Percentiles rank a stretch among this genome's conserved stretches.
Evolutionary conservation across 2,888 invertebrate species (phyloP).

Genomic region (Aspidiotus destructor): DNA sequence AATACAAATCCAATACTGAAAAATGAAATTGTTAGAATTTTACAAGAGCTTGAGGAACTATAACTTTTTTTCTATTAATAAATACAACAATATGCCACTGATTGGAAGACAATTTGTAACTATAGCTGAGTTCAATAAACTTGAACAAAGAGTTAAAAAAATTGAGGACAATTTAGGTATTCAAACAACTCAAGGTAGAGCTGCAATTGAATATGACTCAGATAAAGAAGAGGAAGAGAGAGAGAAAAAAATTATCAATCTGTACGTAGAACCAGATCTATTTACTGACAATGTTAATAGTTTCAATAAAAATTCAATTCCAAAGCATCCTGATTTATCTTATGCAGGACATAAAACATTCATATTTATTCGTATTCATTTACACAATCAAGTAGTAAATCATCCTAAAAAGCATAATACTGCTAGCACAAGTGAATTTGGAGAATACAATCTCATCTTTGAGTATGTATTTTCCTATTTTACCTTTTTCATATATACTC

Average conservation of each 20-base stretch:
- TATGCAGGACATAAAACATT: constrained; percentile 9
- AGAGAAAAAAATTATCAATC: constrained; percentile 9
- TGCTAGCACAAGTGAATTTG: background rate
- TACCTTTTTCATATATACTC: constrained; percentile 8
- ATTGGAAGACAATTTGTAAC: constrained; percentile 12
- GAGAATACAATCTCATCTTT: background rate
- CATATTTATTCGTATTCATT: constrained; percentile 10
- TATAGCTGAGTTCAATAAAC: constrained; percentile 12
- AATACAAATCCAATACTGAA: constrained; percentile 9
- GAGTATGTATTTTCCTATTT: constrained; percentile 10
- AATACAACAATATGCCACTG: constrained; percentile 5
- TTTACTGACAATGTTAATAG: background rate
- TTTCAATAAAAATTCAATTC: constrained; percentile 6
- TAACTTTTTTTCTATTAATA: constrained; percentile 7
- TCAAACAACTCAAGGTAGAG: constrained; percentile 2
- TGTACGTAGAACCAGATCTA: constrained; percentile 3
- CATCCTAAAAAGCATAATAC: background rate
- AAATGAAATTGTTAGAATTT: constrained; percentile 17
- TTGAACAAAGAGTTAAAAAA: constrained; percentile 18
- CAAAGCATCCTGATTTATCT: constrained; percentile 7
- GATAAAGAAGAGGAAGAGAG: constrained; percentile 2
- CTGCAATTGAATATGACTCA: background rate
- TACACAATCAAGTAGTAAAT: constrained; percentile 1
- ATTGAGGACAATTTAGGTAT: constrained; percentile 13
- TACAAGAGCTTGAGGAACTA: constrained; percentile 15